Percentiles rank a stretch among this genome's conserved stretches.
Evolutionary conservation across 2,888 invertebrate genomes (phyloP).

Genomic region (Bibio marci): DNA sequence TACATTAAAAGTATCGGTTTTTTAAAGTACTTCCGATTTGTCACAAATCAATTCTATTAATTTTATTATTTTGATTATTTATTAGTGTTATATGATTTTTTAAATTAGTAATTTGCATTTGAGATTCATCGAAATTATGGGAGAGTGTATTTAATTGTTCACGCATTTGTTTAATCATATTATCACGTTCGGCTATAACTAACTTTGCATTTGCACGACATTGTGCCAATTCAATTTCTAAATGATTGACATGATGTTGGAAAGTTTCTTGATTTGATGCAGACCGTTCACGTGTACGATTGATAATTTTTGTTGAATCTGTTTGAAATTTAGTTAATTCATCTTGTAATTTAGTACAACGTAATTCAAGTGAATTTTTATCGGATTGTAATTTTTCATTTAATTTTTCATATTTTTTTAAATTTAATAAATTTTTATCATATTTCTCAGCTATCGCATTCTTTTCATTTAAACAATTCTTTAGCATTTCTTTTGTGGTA

Average conservation of each 20-base stretch:
- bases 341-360: slow-evolving; percentile 9
- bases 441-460: slow-evolving; percentile 13
- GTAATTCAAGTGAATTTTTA: slow-evolving; percentile 2
- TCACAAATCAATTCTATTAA: too few relatives aligned
- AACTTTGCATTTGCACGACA: slow-evolving; percentile 23
- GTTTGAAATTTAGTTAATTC: slow-evolving; percentile 19
- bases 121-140: slow-evolving; percentile 26
- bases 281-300: slow-evolving; percentile 22
- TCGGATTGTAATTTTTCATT: background rate
- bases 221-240: slow-evolving; percentile 23
- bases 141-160: slow-evolving; percentile 23
- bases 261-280: slow-evolving; percentile 23
- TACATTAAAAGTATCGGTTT: too few relatives aligned
- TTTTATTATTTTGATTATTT: background rate
- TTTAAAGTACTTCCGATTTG: too few relatives aligned
- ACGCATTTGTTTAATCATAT: slow-evolving; percentile 23
- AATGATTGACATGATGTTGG: slow-evolving; percentile 22
- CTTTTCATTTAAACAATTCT: slow-evolving; percentile 22
- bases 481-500: slow-evolving; percentile 20
- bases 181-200: slow-evolving; percentile 24
- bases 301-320: slow-evolving; percentile 19
- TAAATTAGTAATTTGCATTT: slow-evolving; percentile 24
- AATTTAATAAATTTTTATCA: slow-evolving; percentile 2
- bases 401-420: background rate
- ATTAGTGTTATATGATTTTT: slow-evolving; percentile 23